These are phyloP conservation scores for Perca schrenkii DNA, from an alignment of 2,113 vertebrate species.

Conservation along the genomic window DNA sequence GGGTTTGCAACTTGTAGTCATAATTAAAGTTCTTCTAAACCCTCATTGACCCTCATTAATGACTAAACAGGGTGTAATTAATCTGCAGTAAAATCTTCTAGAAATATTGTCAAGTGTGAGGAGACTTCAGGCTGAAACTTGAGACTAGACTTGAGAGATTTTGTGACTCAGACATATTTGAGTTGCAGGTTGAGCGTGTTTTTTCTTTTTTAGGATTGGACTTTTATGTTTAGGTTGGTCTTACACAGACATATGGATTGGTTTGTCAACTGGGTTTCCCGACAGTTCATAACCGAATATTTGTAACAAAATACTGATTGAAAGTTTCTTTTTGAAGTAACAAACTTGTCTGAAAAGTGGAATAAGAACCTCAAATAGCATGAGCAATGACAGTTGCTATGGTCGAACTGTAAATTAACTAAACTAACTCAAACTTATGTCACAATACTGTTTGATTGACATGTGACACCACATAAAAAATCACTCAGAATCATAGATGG, in stretches of 20 bases:
- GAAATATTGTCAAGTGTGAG: conserved; percentile 15
- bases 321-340: not conserved
- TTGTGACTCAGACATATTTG: not conserved
- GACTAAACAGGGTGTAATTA: conserved; percentile 37
- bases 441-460: not conserved
- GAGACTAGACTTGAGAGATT: not conserved
- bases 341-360: not conserved
- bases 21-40: conserved; percentile 42
- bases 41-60: conserved; percentile 56
- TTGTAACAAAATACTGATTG: not conserved
- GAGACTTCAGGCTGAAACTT: not conserved
- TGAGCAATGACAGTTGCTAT: not conserved
- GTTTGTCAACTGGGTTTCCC: not conserved
- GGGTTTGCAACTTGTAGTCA: conserved; percentile 23
- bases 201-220: not conserved
- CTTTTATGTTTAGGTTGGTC: not conserved
- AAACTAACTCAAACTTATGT: not conserved
- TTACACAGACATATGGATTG: not conserved
- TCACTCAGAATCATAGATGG: not conserved
- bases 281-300: not conserved
- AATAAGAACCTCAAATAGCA: not conserved
- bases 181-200: not conserved
- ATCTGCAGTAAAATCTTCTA: conserved; percentile 33
- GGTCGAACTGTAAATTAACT: not conserved
- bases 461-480: not conserved